Conservation (phyloP, 2,113 vertebrate genomes). For the Leuciscus idus region DNA sequence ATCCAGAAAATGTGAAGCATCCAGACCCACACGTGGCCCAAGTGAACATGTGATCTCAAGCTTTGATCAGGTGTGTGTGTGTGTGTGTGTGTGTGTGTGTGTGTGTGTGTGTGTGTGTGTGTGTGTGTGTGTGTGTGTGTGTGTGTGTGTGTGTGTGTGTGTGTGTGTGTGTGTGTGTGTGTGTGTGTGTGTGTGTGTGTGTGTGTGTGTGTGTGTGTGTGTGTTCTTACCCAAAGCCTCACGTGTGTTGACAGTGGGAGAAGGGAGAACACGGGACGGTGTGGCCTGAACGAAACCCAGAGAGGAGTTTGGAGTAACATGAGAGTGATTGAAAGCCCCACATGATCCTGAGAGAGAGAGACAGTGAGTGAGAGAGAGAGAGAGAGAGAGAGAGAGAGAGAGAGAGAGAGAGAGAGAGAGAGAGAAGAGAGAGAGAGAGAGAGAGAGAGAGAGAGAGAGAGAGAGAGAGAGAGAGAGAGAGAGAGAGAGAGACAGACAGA, state of each 20-base stretch:
- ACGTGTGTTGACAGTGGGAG: conserved; percentile 91
- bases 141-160: background rate
- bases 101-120: background rate
- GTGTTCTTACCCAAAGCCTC: conserved; percentile 86
- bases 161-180: no score
- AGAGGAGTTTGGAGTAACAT: conserved; percentile 86
- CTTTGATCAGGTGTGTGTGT: background rate
- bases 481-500: no score
- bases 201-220: background rate
- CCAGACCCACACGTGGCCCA: background rate
- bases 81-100: no score
- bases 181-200: background rate
- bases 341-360: conserved; percentile 66
- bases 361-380: conserved; percentile 35
- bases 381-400: conserved; percentile 39
- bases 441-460: no score
- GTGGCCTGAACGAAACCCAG: conserved; percentile 81
- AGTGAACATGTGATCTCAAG: background rate
- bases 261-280: conserved; percentile 85
- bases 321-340: conserved; percentile 76
- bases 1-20: no score
- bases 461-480: no score
- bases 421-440: background rate
- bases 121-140: no score
- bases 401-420: conserved; percentile 38